These are phyloP conservation scores for Tachina fera DNA, from an alignment of 2,888 invertebrate genomes.

Conservation along the genomic window DNA sequence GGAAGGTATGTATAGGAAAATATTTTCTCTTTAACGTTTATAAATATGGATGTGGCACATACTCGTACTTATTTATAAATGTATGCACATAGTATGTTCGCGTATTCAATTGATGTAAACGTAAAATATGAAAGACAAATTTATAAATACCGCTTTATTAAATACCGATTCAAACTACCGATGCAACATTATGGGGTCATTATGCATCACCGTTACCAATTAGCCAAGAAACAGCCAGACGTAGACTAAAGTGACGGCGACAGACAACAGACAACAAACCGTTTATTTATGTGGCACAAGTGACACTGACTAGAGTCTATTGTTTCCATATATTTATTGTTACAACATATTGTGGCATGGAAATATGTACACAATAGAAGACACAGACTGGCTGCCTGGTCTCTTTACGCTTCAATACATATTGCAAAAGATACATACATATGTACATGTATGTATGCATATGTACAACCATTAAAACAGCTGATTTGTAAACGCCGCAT, in stretches of 20 bases:
- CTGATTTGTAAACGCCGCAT: conserved; percentile 53
- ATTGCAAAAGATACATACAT: conserved; percentile 1
- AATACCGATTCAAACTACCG: conserved; percentile 35
- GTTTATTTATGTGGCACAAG: conserved; percentile 62
- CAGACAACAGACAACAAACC: conserved; percentile 56
- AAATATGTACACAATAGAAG: conserved; percentile 4
- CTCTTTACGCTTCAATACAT: conserved; percentile 45
- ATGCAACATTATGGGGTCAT: conserved; percentile 47
- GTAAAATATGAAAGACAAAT: conserved; percentile 27
- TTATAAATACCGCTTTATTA: conserved; percentile 37
- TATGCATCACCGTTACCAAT: conserved; percentile 48
- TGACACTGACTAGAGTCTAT: conserved; percentile 61
- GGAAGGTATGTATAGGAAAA: background rate
- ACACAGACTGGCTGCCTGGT: conserved; percentile 21
- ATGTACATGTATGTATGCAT: background rate
- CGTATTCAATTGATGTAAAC: conserved; percentile 5
- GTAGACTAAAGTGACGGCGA: conserved; percentile 26
- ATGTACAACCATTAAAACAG: conserved; percentile 39
- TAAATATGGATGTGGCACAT: background rate
- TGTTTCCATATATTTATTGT: conserved; percentile 47
- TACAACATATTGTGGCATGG: conserved; percentile 55
- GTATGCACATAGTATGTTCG: background rate
- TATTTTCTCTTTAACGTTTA: conserved; percentile 14
- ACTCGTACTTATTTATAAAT: background rate
- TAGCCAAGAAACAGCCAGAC: conserved; percentile 31